Conservation (phyloP, 2,113 vertebrate species). For the Picathartes gymnocephalus region DNA sequence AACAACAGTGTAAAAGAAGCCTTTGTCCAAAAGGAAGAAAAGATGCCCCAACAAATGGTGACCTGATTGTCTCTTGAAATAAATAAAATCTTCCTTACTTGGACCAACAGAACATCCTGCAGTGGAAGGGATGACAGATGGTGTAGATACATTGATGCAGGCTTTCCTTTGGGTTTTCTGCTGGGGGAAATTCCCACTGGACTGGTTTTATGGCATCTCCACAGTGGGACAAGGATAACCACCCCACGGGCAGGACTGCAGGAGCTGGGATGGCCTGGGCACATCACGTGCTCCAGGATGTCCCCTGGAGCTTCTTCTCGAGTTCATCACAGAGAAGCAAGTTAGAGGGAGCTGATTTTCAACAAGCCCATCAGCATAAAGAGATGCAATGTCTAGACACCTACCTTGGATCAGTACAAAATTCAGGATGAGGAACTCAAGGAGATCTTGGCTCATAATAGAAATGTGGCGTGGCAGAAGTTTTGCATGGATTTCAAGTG, state of each 20-base stretch:
- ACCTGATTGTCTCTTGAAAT: background rate
- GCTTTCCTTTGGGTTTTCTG: background rate
- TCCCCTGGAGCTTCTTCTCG: background rate
- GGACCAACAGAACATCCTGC: background rate
- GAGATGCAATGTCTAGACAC: background rate
- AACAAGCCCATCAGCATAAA: background rate
- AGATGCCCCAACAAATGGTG: accelerated
- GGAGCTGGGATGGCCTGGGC: background rate
- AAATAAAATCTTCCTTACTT: background rate
- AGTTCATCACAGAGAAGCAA: background rate
- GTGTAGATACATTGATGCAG: accelerated
- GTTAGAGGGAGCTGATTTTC: background rate
- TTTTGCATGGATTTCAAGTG: constrained; percentile 2
- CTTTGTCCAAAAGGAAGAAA: background rate
- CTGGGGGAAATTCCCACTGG: background rate
- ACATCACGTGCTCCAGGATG: background rate
- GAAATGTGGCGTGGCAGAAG: constrained; percentile 20
- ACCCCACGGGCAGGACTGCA: background rate
- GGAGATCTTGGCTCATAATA: constrained; percentile 4
- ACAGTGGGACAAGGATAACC: background rate
- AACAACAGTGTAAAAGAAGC: background rate
- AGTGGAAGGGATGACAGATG: background rate
- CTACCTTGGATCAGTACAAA: background rate
- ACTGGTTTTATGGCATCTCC: background rate
- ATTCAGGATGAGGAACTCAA: background rate